A percentile compares a stretch with the other conserved stretches of the same genome.
Evolutionary conservation across 2,113 vertebrate species (phyloP).

Genomic region (Fregata magnificens): DNA sequence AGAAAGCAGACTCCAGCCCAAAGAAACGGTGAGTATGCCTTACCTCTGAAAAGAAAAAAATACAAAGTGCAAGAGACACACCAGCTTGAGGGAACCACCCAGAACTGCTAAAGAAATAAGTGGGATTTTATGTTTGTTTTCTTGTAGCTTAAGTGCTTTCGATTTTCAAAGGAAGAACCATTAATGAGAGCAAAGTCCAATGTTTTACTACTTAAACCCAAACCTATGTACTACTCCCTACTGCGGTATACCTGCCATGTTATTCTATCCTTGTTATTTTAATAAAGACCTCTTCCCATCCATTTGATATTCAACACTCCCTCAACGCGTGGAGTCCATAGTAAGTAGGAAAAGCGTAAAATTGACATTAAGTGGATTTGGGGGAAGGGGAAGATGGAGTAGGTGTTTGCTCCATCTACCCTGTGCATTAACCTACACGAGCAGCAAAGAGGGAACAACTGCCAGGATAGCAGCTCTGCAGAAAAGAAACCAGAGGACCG

Average conservation of each 20-base stretch:
- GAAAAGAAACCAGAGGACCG: neutral
- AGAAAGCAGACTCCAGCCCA: neutral
- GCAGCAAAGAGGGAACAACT: neutral
- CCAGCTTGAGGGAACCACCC: neutral
- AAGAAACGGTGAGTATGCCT: neutral
- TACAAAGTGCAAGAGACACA: neutral
- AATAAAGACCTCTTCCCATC: neutral
- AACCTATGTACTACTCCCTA: neutral
- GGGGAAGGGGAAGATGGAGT: neutral
- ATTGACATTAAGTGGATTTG: neutral
- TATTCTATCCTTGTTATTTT: neutral
- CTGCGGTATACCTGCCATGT: neutral
- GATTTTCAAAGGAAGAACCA: neutral
- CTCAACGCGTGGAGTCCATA: accelerated
- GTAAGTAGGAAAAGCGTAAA: neutral
- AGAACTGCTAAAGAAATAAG: neutral
- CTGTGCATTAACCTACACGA: neutral
- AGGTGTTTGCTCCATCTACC: slow-evolving; percentile 4
- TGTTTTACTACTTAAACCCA: neutral
- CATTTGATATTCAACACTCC: neutral
- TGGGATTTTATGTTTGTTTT: neutral
- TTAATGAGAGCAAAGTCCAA: neutral
- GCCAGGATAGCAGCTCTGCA: neutral
- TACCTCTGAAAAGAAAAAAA: neutral
- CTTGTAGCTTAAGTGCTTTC: neutral